Conservation (phyloP, 2,888 invertebrate species). For the Adelphocoris suturalis region DNA sequence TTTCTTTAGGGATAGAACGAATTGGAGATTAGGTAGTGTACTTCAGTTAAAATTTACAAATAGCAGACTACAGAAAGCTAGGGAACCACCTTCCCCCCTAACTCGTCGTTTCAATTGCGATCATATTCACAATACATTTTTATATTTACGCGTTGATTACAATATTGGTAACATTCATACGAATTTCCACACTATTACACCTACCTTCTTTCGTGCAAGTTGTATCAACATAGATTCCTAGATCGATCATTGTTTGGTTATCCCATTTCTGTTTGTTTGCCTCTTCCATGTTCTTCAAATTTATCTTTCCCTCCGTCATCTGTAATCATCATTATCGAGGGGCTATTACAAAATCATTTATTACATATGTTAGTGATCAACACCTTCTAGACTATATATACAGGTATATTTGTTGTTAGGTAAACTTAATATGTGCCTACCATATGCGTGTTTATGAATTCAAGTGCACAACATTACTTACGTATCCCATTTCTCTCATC, state of each 20-base stretch:
- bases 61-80: not conserved
- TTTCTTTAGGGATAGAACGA: too few relatives aligned
- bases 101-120: too few relatives aligned
- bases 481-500: conserved; percentile 13
- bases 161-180: not conserved
- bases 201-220: not conserved
- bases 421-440: too few relatives aligned
- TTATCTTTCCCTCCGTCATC: not conserved
- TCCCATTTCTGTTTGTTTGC: conserved; percentile 30
- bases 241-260: not conserved
- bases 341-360: too few relatives aligned
- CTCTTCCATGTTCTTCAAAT: not conserved
- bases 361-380: too few relatives aligned
- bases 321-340: not conserved
- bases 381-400: too few relatives aligned
- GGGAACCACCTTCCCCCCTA: not conserved
- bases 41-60: not conserved
- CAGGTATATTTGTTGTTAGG: too few relatives aligned
- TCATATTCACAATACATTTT: too few relatives aligned
- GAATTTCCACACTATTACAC: not conserved
- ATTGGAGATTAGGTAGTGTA: too few relatives aligned
- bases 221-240: not conserved
- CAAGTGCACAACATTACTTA: not conserved
- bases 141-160: not conserved
- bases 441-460: too few relatives aligned